Percentiles rank a stretch among this genome's conserved stretches.
Evolutionary conservation across 2,797 vertebrate species (phyloP).

Genomic region (Margarornis squamiger): DNA sequence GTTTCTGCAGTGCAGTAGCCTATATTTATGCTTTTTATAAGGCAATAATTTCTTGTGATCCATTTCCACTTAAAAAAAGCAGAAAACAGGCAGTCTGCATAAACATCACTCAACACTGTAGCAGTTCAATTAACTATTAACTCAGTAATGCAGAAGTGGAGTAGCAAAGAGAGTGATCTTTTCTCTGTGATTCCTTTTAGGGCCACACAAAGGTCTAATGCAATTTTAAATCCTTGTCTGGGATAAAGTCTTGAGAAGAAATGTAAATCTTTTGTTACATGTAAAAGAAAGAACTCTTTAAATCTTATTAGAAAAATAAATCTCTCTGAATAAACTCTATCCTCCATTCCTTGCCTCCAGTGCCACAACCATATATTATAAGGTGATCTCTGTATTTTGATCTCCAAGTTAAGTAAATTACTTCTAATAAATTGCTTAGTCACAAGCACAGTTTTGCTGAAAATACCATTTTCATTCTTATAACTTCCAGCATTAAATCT

Average conservation of each 20-base stretch:
- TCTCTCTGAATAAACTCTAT: not conserved
- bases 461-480: not conserved
- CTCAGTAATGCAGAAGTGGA: not conserved
- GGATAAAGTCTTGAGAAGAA: slow-evolving; percentile 27
- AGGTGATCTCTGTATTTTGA: not conserved
- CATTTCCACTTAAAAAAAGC: slow-evolving; percentile 32
- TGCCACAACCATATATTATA: not conserved
- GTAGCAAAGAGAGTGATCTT: not conserved
- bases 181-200: not conserved
- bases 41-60: slow-evolving; percentile 15
- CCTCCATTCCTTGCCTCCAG: not conserved
- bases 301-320: slow-evolving; percentile 42
- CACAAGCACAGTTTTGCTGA: not conserved
- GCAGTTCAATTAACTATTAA: not conserved
- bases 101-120: not conserved
- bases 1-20: not conserved
- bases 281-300: not conserved
- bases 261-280: not conserved
- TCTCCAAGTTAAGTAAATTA: not conserved
- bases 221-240: not conserved
- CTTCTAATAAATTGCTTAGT: slow-evolving; percentile 13
- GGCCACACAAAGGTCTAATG: not conserved
- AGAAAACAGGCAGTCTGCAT: not conserved
- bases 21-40: not conserved
- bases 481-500: not conserved